These are phyloP conservation scores for Sorex maritimensis DNA, from an alignment of 2,797 vertebrate species.

Conservation along the genomic window DNA sequence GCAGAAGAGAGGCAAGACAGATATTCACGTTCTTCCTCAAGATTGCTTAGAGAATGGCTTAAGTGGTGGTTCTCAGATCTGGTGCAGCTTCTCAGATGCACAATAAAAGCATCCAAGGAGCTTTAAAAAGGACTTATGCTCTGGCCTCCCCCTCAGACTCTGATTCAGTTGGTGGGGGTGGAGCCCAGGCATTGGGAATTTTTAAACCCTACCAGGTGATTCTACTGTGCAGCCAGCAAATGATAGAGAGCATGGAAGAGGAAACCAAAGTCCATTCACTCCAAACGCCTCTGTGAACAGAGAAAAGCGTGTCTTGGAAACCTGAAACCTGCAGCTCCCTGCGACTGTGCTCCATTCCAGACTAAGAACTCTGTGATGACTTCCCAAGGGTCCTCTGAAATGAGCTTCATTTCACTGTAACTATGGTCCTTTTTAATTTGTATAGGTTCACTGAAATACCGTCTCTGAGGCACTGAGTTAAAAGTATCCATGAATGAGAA, in stretches of 20 bases:
- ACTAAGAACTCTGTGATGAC: conserved; percentile 40
- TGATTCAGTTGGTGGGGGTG: conserved; percentile 14
- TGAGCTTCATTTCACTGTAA: conserved; percentile 55
- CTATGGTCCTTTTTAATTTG: conserved; percentile 55
- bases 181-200: background rate
- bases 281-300: conserved; percentile 12
- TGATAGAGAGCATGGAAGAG: conserved; percentile 3
- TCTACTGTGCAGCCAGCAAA: conserved; percentile 18
- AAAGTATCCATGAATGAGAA: conserved; percentile 82
- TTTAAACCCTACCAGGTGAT: conserved; percentile 62
- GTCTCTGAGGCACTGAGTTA: conserved; percentile 81
- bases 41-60: conserved; percentile 47
- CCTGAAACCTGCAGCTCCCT: conserved; percentile 47
- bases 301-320: conserved; percentile 42
- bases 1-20: conserved; percentile 39
- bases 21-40: conserved; percentile 35
- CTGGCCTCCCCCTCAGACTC: conserved; percentile 45
- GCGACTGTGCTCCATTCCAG: conserved; percentile 27
- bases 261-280: conserved; percentile 60
- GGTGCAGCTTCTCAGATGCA: conserved; percentile 11
- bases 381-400: conserved; percentile 40
- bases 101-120: conserved; percentile 50
- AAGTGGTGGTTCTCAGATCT: conserved; percentile 71
- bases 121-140: conserved; percentile 53
- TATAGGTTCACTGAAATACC: conserved; percentile 63